Base-by-base conservation (phyloP, 2,797 vertebrate species). In the Philypnodon macrostomus region DNA sequence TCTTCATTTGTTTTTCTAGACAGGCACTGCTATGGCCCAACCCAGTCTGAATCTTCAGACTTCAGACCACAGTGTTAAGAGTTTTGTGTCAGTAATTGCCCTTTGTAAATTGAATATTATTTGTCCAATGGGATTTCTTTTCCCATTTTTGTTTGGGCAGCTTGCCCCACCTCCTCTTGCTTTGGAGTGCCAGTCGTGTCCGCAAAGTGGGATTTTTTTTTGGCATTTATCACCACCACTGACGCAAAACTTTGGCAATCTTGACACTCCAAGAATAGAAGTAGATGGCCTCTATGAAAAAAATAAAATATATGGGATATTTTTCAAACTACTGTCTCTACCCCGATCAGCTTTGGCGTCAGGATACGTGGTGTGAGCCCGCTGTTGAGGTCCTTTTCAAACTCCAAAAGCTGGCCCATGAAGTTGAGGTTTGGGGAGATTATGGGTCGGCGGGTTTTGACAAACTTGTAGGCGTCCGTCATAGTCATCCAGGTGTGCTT, bases 401-500 rank as follows among this genome's bases (percentile, higher is more conserved):
- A 99, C 90, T 98, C 95, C 85, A 98, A 77, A 77, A 99, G 91
- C 77, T 99, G 97, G 73, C 97, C 97, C 96, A 99, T 98, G 82
- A 99, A 99, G 91, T 98, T 99, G 81, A 99, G 95, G 84, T 99
- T 99, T 1, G 97, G 97, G 45, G 97, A 99, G 84, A 99, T 98
- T 79, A 99, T 95, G 85, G 95, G 95, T 88, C 97, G 87, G 64
- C 96, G 93, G 85, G 94, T 91, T 86, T 98, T 99, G 56, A 99
- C 97, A 30, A 98, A 99, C 85, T 99, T 99, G 73, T 99, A 99
- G 61, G 96, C 95, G 26, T 98, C 97, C 0, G 95, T 97, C 96
- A 99, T 98, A 84, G 95, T 98, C 97, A 99, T 99, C 84, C 95
- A 92, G 0, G 94, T 98, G 93, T 98, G 97, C 90, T 99, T 99